Evolutionary conservation across 1,140 invertebrate genomes (phyloP).

Genomic region (Asobara japonica): DNA sequence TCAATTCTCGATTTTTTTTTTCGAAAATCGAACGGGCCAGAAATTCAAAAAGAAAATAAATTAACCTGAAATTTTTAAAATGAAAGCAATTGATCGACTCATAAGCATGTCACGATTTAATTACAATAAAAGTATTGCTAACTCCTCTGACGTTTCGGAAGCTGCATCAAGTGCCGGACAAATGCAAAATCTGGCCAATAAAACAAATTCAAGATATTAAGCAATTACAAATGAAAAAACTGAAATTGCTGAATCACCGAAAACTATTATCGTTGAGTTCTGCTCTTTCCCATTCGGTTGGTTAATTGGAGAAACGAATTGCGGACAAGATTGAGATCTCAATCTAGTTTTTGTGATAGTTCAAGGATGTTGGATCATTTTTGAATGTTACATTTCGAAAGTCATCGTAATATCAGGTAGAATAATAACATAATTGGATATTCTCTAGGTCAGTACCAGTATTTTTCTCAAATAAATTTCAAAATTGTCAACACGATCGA

Average conservation of each 20-base stretch:
- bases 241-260: not conserved
- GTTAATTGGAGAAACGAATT: not conserved
- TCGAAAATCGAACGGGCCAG: too few relatives aligned
- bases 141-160: too few relatives aligned
- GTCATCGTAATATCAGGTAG: not conserved
- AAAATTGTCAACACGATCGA: too few relatives aligned
- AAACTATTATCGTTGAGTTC: not conserved
- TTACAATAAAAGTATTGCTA: too few relatives aligned
- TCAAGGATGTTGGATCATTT: not conserved
- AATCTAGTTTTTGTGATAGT: not conserved
- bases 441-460: too few relatives aligned
- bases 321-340: not conserved
- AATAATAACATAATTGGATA: not conserved
- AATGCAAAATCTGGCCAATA: not conserved
- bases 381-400: not conserved
- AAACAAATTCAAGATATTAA: not conserved
- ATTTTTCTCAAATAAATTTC: too few relatives aligned
- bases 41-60: too few relatives aligned
- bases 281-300: not conserved
- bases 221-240: not conserved
- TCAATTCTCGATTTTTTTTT: too few relatives aligned
- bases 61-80: too few relatives aligned
- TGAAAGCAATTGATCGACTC: too few relatives aligned
- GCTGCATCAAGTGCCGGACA: too few relatives aligned
- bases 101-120: too few relatives aligned